Conservation (phyloP, 2,797 vertebrate species). For the Enteromius afrohamiltoni region DNA sequence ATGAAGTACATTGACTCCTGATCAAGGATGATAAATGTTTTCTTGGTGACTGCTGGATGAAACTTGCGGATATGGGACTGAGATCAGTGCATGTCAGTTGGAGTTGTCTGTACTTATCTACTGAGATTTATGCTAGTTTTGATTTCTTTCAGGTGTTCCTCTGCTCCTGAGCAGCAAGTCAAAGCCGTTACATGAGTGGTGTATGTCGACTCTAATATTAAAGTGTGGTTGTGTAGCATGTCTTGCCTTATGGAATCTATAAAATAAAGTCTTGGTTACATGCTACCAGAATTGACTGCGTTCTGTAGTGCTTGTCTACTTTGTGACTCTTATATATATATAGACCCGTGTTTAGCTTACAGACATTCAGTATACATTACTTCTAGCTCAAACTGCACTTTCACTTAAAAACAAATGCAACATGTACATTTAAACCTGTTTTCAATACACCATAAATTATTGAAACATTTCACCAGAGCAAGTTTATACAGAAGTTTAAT, state of each 20-base stretch:
- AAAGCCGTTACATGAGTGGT: too few relatives aligned
- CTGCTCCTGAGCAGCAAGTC: not conserved
- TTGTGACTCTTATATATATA: too few relatives aligned
- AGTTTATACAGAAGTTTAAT: not conserved
- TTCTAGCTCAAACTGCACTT: too few relatives aligned
- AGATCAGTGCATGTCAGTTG: constrained; percentile 70
- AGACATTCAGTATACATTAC: too few relatives aligned
- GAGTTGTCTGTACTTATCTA: too few relatives aligned
- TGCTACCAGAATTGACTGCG: not conserved
- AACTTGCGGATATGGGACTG: constrained; percentile 98
- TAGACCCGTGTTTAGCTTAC: too few relatives aligned
- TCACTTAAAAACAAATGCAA: too few relatives aligned
- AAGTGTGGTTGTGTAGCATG: not conserved
- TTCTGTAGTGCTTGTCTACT: too few relatives aligned
- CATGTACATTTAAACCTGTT: too few relatives aligned
- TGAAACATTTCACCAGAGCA: too few relatives aligned
- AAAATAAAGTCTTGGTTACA: not conserved
- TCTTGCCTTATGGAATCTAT: not conserved
- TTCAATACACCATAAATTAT: too few relatives aligned
- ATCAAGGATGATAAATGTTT: constrained; percentile 84
- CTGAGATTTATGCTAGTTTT: not conserved
- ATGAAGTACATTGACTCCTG: constrained; percentile 70
- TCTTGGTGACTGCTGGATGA: constrained; percentile 90
- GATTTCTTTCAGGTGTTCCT: not conserved
- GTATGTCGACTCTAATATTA: not conserved